Evolutionary conservation across 2,113 vertebrate species (phyloP).

Genomic region (Hemiscyllium ocellatum): DNA sequence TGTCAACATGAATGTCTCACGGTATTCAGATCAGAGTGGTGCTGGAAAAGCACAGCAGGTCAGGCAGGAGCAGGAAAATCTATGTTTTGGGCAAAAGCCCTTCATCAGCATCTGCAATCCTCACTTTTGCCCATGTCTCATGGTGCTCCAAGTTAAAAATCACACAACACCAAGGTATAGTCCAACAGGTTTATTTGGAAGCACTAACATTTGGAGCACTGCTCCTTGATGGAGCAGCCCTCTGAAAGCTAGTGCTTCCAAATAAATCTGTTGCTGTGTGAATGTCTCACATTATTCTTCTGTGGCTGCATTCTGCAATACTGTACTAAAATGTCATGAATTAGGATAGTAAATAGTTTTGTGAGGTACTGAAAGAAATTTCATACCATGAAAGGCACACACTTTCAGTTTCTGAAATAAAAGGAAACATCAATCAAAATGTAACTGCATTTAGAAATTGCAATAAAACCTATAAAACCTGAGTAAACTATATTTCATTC

Average conservation of each 20-base stretch:
- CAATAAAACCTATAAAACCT: background rate
- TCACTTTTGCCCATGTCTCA: too few relatives aligned
- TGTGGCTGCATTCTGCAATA: background rate
- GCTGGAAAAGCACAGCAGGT: too few relatives aligned
- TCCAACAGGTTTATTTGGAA: too few relatives aligned
- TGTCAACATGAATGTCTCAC: background rate
- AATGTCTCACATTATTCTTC: background rate
- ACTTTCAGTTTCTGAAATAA: background rate
- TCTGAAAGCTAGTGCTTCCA: too few relatives aligned
- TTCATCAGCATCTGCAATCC: too few relatives aligned
- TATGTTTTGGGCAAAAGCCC: too few relatives aligned
- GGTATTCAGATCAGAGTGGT: background rate
- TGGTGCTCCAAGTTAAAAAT: too few relatives aligned
- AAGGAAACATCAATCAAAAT: background rate
- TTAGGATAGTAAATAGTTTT: background rate
- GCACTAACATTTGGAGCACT: too few relatives aligned
- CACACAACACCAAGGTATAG: too few relatives aligned
- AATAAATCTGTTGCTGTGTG: background rate
- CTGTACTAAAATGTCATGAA: background rate
- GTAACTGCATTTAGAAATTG: background rate
- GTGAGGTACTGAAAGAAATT: background rate
- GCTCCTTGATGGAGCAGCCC: too few relatives aligned
- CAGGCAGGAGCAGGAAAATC: too few relatives aligned
- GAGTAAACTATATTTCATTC: background rate
- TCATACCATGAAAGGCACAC: background rate